Conservation (phyloP, 2,888 invertebrate genomes). For the Auanema sp. region DNA sequence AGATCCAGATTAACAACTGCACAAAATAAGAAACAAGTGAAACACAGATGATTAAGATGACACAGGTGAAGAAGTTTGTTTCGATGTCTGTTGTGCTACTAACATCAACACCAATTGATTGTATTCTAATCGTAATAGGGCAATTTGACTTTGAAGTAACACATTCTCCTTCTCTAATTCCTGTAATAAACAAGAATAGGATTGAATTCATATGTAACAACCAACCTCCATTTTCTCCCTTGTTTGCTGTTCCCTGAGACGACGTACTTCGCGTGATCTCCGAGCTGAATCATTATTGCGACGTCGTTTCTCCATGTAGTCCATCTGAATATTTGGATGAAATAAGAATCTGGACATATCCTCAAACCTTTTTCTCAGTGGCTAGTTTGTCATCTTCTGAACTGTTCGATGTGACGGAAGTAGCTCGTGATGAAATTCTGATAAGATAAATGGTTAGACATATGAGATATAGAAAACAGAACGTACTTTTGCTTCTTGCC, state of each 20-base stretch:
- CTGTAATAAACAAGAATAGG: too few species aligned
- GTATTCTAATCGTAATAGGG: conserved; percentile 11
- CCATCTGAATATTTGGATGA: background rate
- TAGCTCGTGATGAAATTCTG: background rate
- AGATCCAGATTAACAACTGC: too few species aligned
- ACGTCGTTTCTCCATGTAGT: conserved; percentile 15
- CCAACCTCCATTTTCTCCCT: conserved; percentile 19
- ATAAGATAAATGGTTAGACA: background rate
- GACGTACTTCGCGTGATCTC: conserved; percentile 17
- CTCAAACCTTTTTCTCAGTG: too few species aligned
- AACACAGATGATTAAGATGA: too few species aligned
- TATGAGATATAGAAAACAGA: background rate
- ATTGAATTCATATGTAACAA: background rate
- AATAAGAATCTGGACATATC: background rate
- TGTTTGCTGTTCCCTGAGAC: conserved; percentile 8
- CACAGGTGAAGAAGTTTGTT: too few species aligned
- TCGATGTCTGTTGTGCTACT: conserved; percentile 2
- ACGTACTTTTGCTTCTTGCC: background rate
- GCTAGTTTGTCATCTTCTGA: too few species aligned
- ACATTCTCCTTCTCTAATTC: conserved; percentile 18
- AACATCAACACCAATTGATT: conserved; percentile 15
- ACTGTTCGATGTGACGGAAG: conserved; percentile 6
- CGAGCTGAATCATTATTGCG: conserved; percentile 18
- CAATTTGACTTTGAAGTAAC: conserved; percentile 11
- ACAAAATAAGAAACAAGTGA: too few species aligned